Conservation (phyloP, 1,140 invertebrate genomes). For the Euwallacea fornicatus region DNA sequence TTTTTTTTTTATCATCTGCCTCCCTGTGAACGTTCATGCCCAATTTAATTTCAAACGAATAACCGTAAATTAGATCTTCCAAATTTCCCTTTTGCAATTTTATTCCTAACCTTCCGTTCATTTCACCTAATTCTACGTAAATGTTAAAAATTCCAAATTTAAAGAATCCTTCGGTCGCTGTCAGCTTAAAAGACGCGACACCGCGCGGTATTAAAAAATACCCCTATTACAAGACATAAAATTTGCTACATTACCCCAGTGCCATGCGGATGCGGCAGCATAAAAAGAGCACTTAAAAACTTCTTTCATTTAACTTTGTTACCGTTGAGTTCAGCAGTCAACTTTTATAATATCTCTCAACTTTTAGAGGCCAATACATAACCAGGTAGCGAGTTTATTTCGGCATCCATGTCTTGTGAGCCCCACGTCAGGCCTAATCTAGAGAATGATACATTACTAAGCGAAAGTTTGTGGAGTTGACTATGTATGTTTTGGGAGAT, state of each 20-base stretch:
- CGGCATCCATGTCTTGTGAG: slow-evolving; percentile 7
- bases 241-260: neutral
- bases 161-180: too few species aligned
- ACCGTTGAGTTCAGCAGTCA: slow-evolving; percentile 7
- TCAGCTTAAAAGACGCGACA: too few species aligned
- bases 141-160: too few species aligned
- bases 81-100: too few species aligned
- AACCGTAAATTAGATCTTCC: too few species aligned
- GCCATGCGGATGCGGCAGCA: neutral
- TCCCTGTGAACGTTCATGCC: too few species aligned
- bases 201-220: too few species aligned
- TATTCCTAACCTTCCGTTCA: too few species aligned
- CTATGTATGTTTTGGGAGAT: too few species aligned
- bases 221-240: slow-evolving; percentile 1
- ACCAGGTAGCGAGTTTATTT: slow-evolving; percentile 11
- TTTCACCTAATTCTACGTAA: too few species aligned
- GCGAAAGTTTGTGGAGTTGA: neutral
- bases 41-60: too few species aligned
- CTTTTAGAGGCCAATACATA: slow-evolving; percentile 15
- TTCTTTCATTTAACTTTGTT: slow-evolving; percentile 26
- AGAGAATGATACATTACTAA: slow-evolving; percentile 10
- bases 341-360: slow-evolving; percentile 19
- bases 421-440: slow-evolving; percentile 12
- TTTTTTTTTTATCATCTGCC: too few species aligned
- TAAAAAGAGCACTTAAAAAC: slow-evolving; percentile 11